Evolutionary conservation across 2,888 invertebrate genomes (phyloP).

Genomic region (Emmelina monodactyla): DNA sequence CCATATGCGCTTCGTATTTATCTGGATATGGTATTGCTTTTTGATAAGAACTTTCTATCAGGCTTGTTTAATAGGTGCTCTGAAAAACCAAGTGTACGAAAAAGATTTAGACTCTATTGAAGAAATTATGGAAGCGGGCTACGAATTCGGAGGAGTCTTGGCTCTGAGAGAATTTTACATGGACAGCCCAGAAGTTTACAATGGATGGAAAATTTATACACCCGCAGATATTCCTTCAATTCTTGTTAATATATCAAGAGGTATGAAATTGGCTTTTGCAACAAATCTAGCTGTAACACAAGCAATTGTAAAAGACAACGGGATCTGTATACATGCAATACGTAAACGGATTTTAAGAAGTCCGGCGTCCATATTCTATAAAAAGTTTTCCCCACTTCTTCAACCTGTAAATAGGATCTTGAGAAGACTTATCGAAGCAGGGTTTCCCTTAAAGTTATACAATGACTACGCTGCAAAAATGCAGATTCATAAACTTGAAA

Average conservation of each 20-base stretch:
- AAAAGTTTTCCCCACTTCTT: conserved; percentile 22
- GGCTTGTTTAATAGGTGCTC: conserved; percentile 21
- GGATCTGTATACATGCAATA: not conserved
- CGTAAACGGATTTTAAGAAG: conserved; percentile 17
- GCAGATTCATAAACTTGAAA: conserved; percentile 1
- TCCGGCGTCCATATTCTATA: conserved; percentile 21
- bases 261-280: not conserved
- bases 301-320: not conserved
- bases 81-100: conserved; percentile 9
- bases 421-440: conserved; percentile 17
- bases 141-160: conserved; percentile 21
- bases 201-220: not conserved
- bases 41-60: conserved; percentile 25
- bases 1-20: conserved; percentile 17
- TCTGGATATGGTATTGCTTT: conserved; percentile 26
- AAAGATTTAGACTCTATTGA: conserved; percentile 19
- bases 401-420: conserved; percentile 18
- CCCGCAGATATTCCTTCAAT: not conserved
- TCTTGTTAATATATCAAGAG: not conserved
- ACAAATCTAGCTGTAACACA: not conserved
- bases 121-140: conserved; percentile 19
- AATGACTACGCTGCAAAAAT: not conserved
- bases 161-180: conserved; percentile 22
- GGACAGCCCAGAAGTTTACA: conserved; percentile 16
- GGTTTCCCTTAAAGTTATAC: not conserved